Conservation (phyloP, 2,797 vertebrate genomes). For the Pseudochirops cupreus region DNA sequence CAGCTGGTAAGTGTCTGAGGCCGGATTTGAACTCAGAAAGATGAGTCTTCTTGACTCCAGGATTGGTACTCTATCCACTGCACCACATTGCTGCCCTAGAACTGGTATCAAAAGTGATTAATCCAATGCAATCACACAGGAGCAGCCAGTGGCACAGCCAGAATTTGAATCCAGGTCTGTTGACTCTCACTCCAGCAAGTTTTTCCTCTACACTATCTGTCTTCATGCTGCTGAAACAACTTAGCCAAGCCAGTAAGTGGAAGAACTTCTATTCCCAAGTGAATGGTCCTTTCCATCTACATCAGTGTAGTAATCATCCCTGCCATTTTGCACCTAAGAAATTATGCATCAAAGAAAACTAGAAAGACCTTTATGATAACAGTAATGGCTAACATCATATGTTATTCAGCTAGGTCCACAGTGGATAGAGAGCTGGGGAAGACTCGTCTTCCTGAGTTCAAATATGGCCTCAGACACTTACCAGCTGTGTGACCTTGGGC, state of each 20-base stretch:
- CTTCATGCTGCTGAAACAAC: not conserved
- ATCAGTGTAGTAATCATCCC: not conserved
- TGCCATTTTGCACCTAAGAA: not conserved
- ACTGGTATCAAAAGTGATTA: not conserved
- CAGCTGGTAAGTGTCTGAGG: not conserved
- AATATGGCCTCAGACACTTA: too few relatives aligned
- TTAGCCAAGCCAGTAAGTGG: not conserved
- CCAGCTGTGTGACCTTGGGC: too few relatives aligned
- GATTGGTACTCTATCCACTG: not conserved
- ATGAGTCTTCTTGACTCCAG: too few relatives aligned
- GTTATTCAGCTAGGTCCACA: too few relatives aligned
- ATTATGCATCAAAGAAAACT: not conserved
- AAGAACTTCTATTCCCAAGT: not conserved
- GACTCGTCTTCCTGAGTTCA: too few relatives aligned
- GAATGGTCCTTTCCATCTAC: not conserved
- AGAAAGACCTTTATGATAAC: too few relatives aligned
- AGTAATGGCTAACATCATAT: too few relatives aligned
- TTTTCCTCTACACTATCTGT: not conserved
- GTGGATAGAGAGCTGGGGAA: too few relatives aligned
- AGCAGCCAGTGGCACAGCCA: too few relatives aligned
- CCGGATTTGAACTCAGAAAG: not conserved
- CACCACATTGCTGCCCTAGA: not conserved
- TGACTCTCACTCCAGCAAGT: too few relatives aligned
- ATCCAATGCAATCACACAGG: not conserved
- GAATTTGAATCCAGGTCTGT: too few relatives aligned